phyloP scores from a whole-genome alignment of 1,140 invertebrate species.

The Lasioglossum albipes region DNA sequence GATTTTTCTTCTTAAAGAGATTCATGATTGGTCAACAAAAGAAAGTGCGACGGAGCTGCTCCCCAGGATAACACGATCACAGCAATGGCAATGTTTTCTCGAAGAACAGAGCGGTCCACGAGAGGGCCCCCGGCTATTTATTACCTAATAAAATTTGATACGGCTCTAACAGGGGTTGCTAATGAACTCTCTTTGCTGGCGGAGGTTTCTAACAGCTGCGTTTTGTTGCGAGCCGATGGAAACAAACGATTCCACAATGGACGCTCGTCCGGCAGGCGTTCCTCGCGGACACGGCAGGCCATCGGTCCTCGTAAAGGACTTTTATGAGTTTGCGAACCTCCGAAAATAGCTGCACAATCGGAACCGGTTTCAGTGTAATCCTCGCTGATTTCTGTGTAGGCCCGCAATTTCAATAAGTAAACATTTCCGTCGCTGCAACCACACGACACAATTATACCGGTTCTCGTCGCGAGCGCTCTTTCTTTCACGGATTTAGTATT shows the following conservation, averaged over 20 bases:
- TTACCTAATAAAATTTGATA: not conserved
- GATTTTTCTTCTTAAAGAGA: too few relatives aligned
- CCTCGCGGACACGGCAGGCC: conserved; percentile 9
- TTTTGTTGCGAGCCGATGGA: not conserved
- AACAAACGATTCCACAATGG: not conserved
- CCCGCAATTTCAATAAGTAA: conserved; percentile 46
- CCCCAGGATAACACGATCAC: too few relatives aligned
- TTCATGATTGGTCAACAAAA: too few relatives aligned
- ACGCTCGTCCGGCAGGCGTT: not conserved
- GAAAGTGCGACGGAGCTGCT: too few relatives aligned
- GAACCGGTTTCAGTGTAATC: conserved; percentile 63
- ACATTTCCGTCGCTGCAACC: conserved; percentile 25
- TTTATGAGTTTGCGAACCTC: conserved; percentile 63
- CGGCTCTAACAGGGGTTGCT: not conserved
- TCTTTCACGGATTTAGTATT: too few relatives aligned
- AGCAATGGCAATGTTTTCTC: too few relatives aligned
- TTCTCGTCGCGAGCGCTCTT: not conserved
- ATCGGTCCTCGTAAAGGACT: conserved; percentile 61
- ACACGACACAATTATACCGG: conserved; percentile 32
- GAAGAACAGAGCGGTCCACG: too few relatives aligned
- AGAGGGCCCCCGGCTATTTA: not conserved
- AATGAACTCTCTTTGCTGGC: too few relatives aligned
- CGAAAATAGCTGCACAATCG: conserved; percentile 66
- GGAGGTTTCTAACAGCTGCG: not conserved
- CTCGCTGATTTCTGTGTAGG: conserved; percentile 55